These are phyloP conservation scores for Karalla daura DNA, from an alignment of 2,797 vertebrate species.

Conservation along the genomic window DNA sequence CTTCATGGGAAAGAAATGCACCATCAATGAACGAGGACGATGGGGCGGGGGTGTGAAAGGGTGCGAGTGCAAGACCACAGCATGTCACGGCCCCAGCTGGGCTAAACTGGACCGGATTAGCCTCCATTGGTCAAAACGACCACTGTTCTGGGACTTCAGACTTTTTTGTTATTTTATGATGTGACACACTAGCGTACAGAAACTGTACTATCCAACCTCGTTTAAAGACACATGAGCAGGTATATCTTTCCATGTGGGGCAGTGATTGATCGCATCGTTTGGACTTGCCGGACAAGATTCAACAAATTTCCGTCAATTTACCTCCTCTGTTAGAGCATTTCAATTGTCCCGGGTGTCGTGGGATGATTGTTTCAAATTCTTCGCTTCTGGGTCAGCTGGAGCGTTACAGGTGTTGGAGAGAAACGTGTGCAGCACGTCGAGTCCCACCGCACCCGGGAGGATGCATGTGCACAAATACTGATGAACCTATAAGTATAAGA, in stretches of 20 bases:
- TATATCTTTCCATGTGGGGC: background rate
- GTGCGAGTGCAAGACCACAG: constrained; percentile 58
- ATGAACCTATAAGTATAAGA: constrained; percentile 60
- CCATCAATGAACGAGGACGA: constrained; percentile 59
- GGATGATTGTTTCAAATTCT: constrained; percentile 19
- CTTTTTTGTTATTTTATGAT: constrained; percentile 17
- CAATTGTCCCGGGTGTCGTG: constrained; percentile 3
- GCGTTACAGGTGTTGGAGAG: constrained; percentile 58
- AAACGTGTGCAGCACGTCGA: constrained; percentile 48
- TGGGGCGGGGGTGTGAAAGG: background rate
- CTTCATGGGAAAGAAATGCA: constrained; percentile 64
- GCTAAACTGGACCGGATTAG: too few relatives aligned
- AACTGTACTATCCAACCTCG: constrained; percentile 17
- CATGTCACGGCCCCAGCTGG: constrained; percentile 38
- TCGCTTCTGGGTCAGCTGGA: constrained; percentile 30
- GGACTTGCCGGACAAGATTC: background rate
- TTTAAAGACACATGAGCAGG: background rate
- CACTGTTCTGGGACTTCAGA: background rate
- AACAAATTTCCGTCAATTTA: background rate
- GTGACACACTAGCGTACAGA: constrained; percentile 11
- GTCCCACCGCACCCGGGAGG: constrained; percentile 30
- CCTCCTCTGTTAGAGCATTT: background rate
- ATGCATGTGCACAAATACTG: constrained; percentile 58
- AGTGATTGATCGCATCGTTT: background rate
- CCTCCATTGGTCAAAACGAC: too few relatives aligned